Evolutionary conservation across 2,113 vertebrate species (phyloP), one percentile per base, ranked within the genome.

Genomic region (Stegastes partitus): DNA sequence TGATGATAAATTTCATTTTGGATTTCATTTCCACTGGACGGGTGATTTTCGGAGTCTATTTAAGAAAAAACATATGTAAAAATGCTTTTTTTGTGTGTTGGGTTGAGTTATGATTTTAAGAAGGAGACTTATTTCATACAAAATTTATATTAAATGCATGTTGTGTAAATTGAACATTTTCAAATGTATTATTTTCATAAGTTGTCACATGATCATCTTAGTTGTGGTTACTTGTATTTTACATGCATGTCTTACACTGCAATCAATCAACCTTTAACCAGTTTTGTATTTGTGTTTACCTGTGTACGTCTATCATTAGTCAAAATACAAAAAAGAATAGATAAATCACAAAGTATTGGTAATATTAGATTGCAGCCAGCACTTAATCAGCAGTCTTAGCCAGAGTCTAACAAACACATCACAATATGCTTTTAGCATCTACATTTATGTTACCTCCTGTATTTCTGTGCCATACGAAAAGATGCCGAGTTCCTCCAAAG

Each of bases 381-480:
- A 54, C 39, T 14, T 14, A 15, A 2, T 42, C 4, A 1, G 44
- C 31, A 45, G 59, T 44, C 10, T 47, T 6, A 42, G 31, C 8
- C 4, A 61, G n/a, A n/a, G n/a, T n/a, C n/a, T n/a, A n/a, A n/a
- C n/a, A n/a, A n/a, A 15, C 28, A 28, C 2, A 62, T 4, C 5
- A 54, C 28, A 19, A 68, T 2, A 50, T 54, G 25, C 18, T 31
- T 4, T 44, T 28, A 31, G 37, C 31, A 26, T 26, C 4, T 3
- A 44, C 23, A 56, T n/a, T 68, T 37, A 28, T 26, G 42, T 68
- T 76, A 95, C 93, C 87, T 97, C 94, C 77, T 95, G 95, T 77
- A 97, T 96, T 87, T 95, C 85, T 9, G 51, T 63, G 54, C 61
- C 76, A 85, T 92, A 95, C 4, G 92, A 88, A 90, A 97, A 97